These are phyloP conservation scores for Hippocampus zosterae DNA, from an alignment of 2,113 vertebrate genomes.

Conservation along the genomic window DNA sequence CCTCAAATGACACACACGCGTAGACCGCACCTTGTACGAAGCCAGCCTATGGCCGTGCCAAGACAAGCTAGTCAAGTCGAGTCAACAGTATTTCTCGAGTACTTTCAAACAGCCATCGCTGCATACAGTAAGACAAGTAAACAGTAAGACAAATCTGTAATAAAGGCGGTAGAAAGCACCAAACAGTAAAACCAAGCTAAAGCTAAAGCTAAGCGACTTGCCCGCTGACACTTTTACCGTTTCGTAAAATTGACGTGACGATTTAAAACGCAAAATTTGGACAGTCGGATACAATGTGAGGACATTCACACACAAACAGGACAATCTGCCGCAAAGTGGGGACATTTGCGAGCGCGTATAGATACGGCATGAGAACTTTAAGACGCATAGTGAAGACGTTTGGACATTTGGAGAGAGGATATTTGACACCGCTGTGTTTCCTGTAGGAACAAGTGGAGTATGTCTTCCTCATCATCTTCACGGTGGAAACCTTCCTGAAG, in stretches of 20 bases:
- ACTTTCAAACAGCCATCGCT: too few relatives aligned
- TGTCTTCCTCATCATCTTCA: slow-evolving; percentile 91
- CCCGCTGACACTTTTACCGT: not conserved
- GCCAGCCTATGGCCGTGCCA: not conserved
- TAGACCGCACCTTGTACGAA: not conserved
- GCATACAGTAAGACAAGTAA: too few relatives aligned
- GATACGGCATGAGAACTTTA: not conserved
- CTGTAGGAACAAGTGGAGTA: slow-evolving; percentile 90
- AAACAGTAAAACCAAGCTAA: too few relatives aligned
- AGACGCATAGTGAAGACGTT: not conserved
- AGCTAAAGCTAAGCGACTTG: not conserved
- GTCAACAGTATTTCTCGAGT: too few relatives aligned
- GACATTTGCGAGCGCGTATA: too few relatives aligned
- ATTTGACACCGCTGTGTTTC: not conserved
- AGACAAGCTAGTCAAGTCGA: too few relatives aligned
- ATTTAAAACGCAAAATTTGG: not conserved
- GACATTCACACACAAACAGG: not conserved
- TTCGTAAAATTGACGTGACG: not conserved
- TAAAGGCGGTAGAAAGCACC: too few relatives aligned
- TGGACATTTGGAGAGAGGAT: not conserved
- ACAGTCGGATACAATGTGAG: not conserved
- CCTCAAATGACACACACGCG: not conserved
- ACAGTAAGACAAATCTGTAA: too few relatives aligned
- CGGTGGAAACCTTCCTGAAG: slow-evolving; percentile 88
- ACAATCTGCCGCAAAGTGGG: too few relatives aligned